These are phyloP conservation scores for Murina feae DNA, from an alignment of 2,113 vertebrate species.

Conservation along the genomic window DNA sequence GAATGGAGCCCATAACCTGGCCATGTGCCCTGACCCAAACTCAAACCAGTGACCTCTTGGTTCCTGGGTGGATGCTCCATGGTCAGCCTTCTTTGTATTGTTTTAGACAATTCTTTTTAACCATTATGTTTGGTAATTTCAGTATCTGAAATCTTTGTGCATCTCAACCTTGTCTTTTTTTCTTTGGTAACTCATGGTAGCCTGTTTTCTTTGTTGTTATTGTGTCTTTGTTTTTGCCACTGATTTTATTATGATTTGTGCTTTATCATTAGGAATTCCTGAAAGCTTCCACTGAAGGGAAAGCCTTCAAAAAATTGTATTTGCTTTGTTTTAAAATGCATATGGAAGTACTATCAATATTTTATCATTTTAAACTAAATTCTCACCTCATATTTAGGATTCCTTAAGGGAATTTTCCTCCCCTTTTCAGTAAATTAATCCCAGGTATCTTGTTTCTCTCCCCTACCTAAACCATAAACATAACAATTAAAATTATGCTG, in stretches of 20 bases:
- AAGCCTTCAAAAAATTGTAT: not conserved
- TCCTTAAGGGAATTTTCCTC: not conserved
- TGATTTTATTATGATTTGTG: not conserved
- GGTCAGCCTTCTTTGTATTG: not conserved
- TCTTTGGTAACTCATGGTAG: not conserved
- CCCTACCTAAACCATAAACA: not conserved
- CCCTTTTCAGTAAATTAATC: not conserved
- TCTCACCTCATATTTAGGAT: not conserved
- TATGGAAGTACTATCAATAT: not conserved
- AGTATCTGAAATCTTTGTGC: not conserved
- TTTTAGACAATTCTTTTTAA: not conserved
- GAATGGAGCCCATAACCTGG: no score
- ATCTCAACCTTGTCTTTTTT: not conserved
- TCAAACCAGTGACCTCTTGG: no score
- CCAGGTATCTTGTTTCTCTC: not conserved
- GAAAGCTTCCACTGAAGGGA: not conserved
- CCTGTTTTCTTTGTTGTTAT: not conserved
- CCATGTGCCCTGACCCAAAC: no score
- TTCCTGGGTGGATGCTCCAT: no score
- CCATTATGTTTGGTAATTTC: not conserved
- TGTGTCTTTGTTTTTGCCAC: not conserved
- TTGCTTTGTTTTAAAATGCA: not conserved
- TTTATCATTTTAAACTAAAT: conserved; percentile 1
- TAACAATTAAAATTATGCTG: not conserved
- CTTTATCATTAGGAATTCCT: not conserved